These are phyloP conservation scores for Podarcis raffonei DNA, from an alignment of 2,113 vertebrate species.

Conservation along the genomic window DNA sequence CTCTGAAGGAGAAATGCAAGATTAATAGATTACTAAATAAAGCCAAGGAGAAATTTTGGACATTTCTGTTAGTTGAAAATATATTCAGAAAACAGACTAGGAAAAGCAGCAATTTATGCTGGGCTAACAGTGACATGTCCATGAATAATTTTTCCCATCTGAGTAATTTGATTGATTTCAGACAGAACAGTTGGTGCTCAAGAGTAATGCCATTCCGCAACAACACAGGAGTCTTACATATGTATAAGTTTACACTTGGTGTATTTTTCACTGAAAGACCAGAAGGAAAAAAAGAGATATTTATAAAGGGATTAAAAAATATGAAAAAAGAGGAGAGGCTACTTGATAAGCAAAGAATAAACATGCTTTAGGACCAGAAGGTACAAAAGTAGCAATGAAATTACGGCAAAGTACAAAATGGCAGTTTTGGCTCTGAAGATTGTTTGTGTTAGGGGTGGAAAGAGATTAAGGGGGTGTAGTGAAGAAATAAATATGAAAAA, in stretches of 20 bases:
- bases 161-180: accelerated
- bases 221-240: accelerated
- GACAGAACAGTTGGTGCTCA: not conserved
- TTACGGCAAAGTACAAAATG: accelerated
- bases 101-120: not conserved
- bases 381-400: not conserved
- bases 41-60: accelerated
- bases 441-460: not conserved
- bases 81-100: not conserved
- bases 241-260: accelerated
- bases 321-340: accelerated
- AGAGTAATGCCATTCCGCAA: not conserved
- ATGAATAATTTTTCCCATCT: not conserved
- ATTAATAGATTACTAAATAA: not conserved
- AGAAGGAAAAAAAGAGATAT: accelerated
- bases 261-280: accelerated
- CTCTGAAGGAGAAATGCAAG: not conserved
- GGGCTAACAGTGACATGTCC: not conserved
- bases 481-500: not conserved
- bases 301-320: accelerated
- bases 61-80: not conserved
- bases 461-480: accelerated
- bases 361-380: accelerated
- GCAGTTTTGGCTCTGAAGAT: accelerated
- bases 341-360: accelerated